A percentile compares a stretch with the other conserved stretches of the same genome.
phyloP scores from a whole-genome alignment of 37 sponge, comb jelly and placozoan species.

The Beroe forskalii region DNA sequence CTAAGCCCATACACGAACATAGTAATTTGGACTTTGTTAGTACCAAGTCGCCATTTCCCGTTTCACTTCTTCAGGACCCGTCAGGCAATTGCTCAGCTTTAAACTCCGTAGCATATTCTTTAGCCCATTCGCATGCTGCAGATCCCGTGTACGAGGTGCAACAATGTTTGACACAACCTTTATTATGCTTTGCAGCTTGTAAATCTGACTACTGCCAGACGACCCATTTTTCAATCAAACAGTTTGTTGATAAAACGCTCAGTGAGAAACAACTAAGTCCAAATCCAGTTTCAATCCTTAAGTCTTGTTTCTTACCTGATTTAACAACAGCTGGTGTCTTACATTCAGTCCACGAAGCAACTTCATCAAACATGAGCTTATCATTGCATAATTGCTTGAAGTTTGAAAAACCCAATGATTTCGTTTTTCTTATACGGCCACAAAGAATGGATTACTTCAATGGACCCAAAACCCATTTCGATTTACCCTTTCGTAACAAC shows the following conservation, averaged over 20 bases:
- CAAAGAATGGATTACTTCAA: not conserved
- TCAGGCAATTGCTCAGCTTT: too few relatives aligned
- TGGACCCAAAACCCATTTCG: not conserved
- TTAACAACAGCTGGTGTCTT: not conserved
- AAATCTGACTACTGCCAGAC: not conserved
- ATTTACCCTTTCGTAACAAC: not conserved
- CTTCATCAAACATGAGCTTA: not conserved
- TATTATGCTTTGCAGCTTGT: not conserved
- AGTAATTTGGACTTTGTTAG: too few relatives aligned
- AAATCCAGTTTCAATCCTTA: not conserved
- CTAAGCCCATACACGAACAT: not conserved
- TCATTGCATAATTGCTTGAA: not conserved
- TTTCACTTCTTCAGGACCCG: not conserved
- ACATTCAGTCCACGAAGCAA: not conserved
- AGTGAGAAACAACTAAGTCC: too few relatives aligned
- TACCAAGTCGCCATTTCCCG: too few relatives aligned
- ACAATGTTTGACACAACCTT: not conserved
- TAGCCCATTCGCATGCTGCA: not conserved
- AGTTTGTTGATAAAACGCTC: too few relatives aligned
- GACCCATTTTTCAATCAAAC: too few relatives aligned
- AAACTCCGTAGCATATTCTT: not conserved
- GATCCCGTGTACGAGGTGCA: not conserved
- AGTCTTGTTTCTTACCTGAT: not conserved
- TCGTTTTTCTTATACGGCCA: not conserved
- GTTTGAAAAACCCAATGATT: not conserved